Percentiles rank a stretch among this genome's conserved stretches.
Evolutionary conservation across 2,113 vertebrate genomes (phyloP).

Genomic region (Poecile atricapillus): DNA sequence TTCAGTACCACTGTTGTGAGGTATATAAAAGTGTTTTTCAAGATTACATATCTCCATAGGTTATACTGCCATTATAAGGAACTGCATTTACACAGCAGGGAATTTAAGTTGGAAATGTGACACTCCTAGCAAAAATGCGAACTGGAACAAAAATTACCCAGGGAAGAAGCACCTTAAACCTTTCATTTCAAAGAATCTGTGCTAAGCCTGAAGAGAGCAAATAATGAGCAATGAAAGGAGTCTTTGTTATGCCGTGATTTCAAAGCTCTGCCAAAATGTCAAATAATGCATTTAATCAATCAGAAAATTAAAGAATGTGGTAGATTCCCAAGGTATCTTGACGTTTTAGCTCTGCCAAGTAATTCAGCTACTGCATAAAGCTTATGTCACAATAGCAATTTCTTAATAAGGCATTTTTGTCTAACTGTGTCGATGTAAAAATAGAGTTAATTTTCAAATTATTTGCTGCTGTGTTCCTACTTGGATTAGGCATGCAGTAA

Average conservation of each 20-base stretch:
- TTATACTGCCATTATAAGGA: conserved; percentile 58
- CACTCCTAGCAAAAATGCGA: conserved; percentile 44
- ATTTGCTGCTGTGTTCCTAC: conserved; percentile 57
- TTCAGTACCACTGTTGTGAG: neutral
- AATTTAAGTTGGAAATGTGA: conserved; percentile 32
- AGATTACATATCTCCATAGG: conserved; percentile 33
- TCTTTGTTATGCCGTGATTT: conserved; percentile 70
- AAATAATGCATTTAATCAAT: conserved; percentile 82
- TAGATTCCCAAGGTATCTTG: conserved; percentile 63
- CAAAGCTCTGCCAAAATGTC: conserved; percentile 76
- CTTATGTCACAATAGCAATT: conserved; percentile 75
- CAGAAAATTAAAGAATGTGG: conserved; percentile 76
- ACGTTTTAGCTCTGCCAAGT: conserved; percentile 61
- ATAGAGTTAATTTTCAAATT: conserved; percentile 68
- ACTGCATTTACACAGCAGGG: conserved; percentile 48
- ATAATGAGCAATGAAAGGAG: conserved; percentile 70
- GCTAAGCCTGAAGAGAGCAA: conserved; percentile 59
- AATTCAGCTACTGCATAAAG: conserved; percentile 59
- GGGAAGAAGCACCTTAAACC: conserved; percentile 61
- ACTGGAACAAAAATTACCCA: conserved; percentile 55
- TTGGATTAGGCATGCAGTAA: conserved; percentile 34
- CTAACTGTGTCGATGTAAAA: conserved; percentile 62
- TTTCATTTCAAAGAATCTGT: conserved; percentile 67
- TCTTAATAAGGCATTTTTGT: conserved; percentile 71
- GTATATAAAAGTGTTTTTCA: conserved; percentile 14